Percentiles rank a stretch among this genome's conserved stretches.
These are phyloP conservation scores for Sympetrum striolatum DNA, from an alignment of 2,888 invertebrate species.

Conservation along the genomic window DNA sequence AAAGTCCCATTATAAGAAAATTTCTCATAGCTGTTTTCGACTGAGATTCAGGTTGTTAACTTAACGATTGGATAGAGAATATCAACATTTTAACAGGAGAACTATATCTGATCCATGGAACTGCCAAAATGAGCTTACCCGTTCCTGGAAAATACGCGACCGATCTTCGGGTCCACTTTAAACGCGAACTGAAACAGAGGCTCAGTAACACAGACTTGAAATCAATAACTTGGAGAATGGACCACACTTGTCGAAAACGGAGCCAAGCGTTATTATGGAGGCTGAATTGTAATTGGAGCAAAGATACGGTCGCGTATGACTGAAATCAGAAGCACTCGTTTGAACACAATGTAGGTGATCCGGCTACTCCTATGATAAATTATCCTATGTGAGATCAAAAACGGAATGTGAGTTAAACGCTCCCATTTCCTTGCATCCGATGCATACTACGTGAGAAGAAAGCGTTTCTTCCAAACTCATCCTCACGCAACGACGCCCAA, in stretches of 20 bases:
- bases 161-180: neutral
- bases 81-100: too few relatives aligned
- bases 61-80: too few relatives aligned
- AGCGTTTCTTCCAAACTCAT: neutral
- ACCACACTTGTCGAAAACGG: constrained; percentile 6
- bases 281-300: neutral
- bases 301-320: neutral
- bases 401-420: neutral
- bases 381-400: neutral
- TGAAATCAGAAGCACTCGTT: neutral
- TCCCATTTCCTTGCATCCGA: neutral
- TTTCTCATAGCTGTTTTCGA: too few relatives aligned
- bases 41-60: too few relatives aligned
- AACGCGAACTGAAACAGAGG: neutral
- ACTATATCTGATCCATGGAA: too few relatives aligned
- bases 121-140: too few relatives aligned
- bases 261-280: neutral
- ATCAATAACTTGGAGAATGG: constrained; percentile 30
- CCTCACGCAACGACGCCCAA: neutral
- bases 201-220: constrained; percentile 29
- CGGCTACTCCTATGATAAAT: neutral
- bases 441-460: neutral
- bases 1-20: too few relatives aligned
- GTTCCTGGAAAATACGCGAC: neutral
- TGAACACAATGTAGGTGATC: neutral